Evolutionary conservation across 2,797 vertebrate genomes (phyloP).

Genomic region (Cetoscarus ocellatus): DNA sequence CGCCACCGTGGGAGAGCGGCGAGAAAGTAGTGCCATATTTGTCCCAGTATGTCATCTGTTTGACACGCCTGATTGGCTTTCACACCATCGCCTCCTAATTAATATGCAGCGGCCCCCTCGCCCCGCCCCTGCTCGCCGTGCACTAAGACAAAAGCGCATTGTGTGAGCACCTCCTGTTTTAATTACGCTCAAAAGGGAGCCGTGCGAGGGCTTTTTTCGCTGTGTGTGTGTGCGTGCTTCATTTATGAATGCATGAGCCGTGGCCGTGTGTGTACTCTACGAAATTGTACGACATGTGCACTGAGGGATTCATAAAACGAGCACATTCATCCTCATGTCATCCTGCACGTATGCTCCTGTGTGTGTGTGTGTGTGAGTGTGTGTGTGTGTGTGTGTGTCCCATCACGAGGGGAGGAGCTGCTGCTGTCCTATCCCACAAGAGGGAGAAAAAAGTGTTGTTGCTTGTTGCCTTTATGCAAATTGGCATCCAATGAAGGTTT

Average conservation of each 20-base stretch:
- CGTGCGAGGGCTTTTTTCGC: constrained; percentile 48
- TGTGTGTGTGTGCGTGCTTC: constrained; percentile 18
- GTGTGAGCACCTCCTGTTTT: constrained; percentile 86
- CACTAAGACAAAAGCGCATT: constrained; percentile 87
- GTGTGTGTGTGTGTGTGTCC: constrained; percentile 18
- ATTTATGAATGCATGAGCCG: constrained; percentile 18
- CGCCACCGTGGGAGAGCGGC: constrained; percentile 80
- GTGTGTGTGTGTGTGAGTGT: constrained; percentile 24
- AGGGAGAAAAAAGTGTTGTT: constrained; percentile 75
- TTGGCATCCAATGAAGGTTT: constrained; percentile 83
- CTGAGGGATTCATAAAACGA: constrained; percentile 63
- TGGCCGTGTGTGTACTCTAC: constrained; percentile 24
- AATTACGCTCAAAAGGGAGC: constrained; percentile 82
- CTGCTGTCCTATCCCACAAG: constrained; percentile 60
- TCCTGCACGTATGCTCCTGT: constrained; percentile 49
- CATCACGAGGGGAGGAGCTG: constrained; percentile 65
- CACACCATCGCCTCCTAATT: constrained; percentile 81
- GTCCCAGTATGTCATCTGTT: constrained; percentile 82
- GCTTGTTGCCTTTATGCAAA: constrained; percentile 88
- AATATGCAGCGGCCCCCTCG: constrained; percentile 80
- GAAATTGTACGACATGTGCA: constrained; percentile 53
- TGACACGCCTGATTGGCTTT: constrained; percentile 82
- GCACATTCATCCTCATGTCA: constrained; percentile 61
- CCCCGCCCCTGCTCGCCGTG: constrained; percentile 68
- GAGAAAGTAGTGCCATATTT: constrained; percentile 82